Evolutionary conservation across 2,888 invertebrate genomes (phyloP).

Genomic region (Hypercompe scribonia): DNA sequence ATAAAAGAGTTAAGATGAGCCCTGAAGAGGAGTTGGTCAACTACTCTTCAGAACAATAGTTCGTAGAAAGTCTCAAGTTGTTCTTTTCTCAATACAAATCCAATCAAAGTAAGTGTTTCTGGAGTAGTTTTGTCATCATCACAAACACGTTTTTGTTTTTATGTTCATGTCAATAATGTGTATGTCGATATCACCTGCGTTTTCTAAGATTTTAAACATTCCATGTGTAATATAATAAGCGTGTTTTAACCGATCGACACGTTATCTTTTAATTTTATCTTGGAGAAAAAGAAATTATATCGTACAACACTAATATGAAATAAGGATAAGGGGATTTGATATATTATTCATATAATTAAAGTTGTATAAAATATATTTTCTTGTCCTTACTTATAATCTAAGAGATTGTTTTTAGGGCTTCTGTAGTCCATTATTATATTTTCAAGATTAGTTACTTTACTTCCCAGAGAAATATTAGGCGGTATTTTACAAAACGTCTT

Average conservation of each 20-base stretch:
- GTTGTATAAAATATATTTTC: too few species aligned
- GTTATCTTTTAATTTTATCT: too few species aligned
- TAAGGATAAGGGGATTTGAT: too few species aligned
- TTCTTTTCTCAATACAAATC: conserved; percentile 26
- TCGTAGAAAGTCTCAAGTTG: conserved; percentile 21
- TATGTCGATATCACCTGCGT: background rate
- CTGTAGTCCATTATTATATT: too few species aligned
- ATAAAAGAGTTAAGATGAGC: background rate
- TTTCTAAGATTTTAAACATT: background rate
- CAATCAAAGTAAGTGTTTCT: conserved; percentile 32
- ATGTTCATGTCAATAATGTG: conserved; percentile 8
- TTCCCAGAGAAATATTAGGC: too few species aligned
- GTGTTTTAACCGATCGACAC: background rate
- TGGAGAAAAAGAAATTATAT: too few species aligned
- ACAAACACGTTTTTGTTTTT: conserved; percentile 8
- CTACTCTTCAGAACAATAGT: conserved; percentile 24
- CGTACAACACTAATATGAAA: too few species aligned
- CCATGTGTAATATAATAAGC: background rate
- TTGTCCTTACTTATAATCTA: too few species aligned
- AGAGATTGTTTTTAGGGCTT: too few species aligned
- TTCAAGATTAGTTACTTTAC: too few species aligned
- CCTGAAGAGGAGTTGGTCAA: conserved; percentile 16
- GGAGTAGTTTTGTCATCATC: conserved; percentile 12
- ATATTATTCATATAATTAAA: too few species aligned
- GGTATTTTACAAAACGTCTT: too few species aligned